Conservation (phyloP, 2,888 invertebrate species). For the Onchidella celtica region DNA sequence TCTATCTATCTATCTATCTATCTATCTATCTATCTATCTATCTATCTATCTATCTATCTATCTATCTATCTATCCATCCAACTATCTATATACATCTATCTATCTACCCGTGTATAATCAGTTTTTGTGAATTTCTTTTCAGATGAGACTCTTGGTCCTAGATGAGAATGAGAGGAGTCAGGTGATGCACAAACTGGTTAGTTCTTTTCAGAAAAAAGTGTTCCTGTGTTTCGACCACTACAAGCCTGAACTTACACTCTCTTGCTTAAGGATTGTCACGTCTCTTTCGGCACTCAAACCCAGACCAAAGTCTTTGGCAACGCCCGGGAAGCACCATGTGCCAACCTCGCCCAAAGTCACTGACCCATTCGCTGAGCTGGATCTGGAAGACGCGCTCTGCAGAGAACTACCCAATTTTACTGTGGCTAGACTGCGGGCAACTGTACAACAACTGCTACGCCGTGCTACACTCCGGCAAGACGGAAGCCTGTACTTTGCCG, state of each 20-base stretch:
- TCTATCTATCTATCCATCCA: too few relatives aligned
- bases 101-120: too few relatives aligned
- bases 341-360: not conserved
- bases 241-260: constrained; percentile 61
- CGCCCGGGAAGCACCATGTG: not conserved
- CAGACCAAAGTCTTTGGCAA: constrained; percentile 7
- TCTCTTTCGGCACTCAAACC: constrained; percentile 44
- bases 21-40: too few relatives aligned
- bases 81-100: too few relatives aligned
- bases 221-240: constrained; percentile 65
- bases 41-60: too few relatives aligned
- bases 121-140: too few relatives aligned
- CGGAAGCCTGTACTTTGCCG: constrained; percentile 51
- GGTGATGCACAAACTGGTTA: constrained; percentile 67
- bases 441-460: constrained; percentile 51
- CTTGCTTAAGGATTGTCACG: constrained; percentile 40
- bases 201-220: constrained; percentile 70
- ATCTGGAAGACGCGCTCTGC: constrained; percentile 37
- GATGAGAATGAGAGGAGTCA: constrained; percentile 68
- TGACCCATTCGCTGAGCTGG: constrained; percentile 47
- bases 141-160: constrained; percentile 65
- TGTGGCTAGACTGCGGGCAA: constrained; percentile 50
- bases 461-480: constrained; percentile 50
- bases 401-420: constrained; percentile 51
- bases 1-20: too few relatives aligned